Conservation (phyloP, 2,113 vertebrate species). For the Melanerpes formicivorus region DNA sequence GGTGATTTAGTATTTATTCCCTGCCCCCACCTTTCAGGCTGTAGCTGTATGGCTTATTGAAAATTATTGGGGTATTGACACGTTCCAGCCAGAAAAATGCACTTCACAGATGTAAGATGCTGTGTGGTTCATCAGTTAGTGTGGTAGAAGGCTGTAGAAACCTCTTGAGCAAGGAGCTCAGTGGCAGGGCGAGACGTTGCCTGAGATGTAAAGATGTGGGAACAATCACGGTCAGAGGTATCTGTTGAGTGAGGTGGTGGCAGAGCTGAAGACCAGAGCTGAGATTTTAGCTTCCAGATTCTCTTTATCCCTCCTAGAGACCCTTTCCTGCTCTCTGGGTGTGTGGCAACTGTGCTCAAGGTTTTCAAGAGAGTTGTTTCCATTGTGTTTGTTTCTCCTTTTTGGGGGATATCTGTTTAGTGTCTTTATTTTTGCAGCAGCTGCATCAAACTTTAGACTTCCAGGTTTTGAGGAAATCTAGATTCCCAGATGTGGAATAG, state of each 20-base stretch:
- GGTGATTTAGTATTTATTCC: not conserved
- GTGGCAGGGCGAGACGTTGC: accelerated
- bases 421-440: not conserved
- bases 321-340: accelerated
- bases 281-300: accelerated
- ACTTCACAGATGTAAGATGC: not conserved
- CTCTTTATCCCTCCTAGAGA: not conserved
- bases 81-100: not conserved
- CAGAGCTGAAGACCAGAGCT: not conserved
- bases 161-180: not conserved
- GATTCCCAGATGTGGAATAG: not conserved
- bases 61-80: not conserved
- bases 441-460: not conserved
- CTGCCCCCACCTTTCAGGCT: not conserved
- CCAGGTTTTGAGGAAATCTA: not conserved
- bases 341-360: not conserved
- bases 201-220: not conserved
- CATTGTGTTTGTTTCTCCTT: not conserved
- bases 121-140: not conserved
- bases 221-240: not conserved
- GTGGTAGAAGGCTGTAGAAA: not conserved
- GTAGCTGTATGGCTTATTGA: not conserved
- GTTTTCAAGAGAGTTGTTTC: not conserved
- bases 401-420: not conserved
- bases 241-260: not conserved